Percentiles rank a stretch among this genome's conserved stretches.
These are phyloP conservation scores for Helicoverpa armigera DNA, from an alignment of 1,140 invertebrate genomes.

Conservation along the genomic window DNA sequence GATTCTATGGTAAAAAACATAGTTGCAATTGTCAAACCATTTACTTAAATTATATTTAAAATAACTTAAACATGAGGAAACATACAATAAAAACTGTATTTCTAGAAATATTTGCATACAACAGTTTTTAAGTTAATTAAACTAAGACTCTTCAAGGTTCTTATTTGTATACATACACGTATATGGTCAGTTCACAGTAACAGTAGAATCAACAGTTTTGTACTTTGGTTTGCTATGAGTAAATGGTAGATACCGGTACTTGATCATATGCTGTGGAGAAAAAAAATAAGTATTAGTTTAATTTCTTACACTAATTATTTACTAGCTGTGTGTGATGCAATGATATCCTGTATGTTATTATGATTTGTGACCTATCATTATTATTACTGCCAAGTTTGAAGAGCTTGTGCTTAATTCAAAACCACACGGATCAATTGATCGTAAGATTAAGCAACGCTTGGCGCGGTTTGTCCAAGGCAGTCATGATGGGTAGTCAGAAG, in stretches of 20 bases:
- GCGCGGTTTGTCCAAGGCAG: no score
- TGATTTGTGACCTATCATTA: no score
- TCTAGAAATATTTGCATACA: constrained; percentile 81
- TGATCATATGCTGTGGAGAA: constrained; percentile 98
- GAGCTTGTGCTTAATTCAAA: no score
- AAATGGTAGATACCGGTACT: constrained; percentile 99
- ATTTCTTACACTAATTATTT: neutral
- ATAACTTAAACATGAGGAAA: constrained; percentile 74
- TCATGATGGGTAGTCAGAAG: no score
- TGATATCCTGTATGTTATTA: no score
- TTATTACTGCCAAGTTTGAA: no score
- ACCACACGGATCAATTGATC: no score
- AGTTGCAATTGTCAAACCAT: constrained; percentile 29
- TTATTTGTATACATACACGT: constrained; percentile 54
- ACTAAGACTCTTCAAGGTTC: constrained; percentile 63
- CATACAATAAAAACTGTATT: constrained; percentile 84
- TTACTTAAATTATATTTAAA: constrained; percentile 54
- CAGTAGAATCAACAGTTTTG: constrained; percentile 88
- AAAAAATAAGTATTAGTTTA: constrained; percentile 58
- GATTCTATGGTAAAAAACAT: constrained; percentile 37
- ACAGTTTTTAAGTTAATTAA: constrained; percentile 79
- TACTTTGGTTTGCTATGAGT: constrained; percentile 99
- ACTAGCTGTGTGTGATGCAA: no score
- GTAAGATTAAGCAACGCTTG: no score
- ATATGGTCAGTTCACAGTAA: constrained; percentile 79